Conservation (phyloP, 2,113 vertebrate genomes). For the Anolis carolinensis region DNA sequence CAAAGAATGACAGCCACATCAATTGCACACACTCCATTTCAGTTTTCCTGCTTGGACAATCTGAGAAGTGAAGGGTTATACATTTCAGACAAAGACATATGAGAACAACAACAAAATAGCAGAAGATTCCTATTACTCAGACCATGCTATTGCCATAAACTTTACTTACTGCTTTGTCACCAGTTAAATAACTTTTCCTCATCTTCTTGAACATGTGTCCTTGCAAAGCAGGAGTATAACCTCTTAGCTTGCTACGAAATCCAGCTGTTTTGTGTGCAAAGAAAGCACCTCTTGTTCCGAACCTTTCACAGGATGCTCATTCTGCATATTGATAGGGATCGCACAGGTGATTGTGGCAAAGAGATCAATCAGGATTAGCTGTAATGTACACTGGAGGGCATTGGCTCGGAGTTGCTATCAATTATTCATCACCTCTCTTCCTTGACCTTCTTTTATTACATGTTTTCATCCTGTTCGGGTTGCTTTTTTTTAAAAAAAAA, state of each 20-base stretch:
- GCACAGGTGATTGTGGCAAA: not conserved
- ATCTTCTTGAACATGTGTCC: not conserved
- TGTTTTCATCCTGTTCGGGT: not conserved
- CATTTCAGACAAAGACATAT: not conserved
- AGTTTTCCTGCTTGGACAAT: not conserved
- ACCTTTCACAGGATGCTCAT: not conserved
- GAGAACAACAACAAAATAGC: not conserved
- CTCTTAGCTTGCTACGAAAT: not conserved
- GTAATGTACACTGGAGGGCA: not conserved
- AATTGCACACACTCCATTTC: not conserved
- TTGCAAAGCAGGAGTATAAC: constrained; percentile 1
- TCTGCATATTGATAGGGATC: not conserved
- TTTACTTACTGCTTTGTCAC: constrained; percentile 6
- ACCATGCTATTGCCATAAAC: not conserved
- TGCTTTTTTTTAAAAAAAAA: not conserved
- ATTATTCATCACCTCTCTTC: not conserved
- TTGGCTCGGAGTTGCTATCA: constrained; percentile 10
- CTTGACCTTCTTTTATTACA: constrained; percentile 15
- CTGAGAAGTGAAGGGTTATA: not conserved
- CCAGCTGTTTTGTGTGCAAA: not conserved
- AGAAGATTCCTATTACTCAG: fast-evolving
- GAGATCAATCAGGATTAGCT: not conserved
- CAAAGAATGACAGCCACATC: constrained; percentile 17
- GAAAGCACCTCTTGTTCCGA: not conserved
- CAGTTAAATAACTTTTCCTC: not conserved